A percentile compares a stretch with the other conserved stretches of the same genome.
These are phyloP conservation scores for Eupleurogrammus muticus DNA, from an alignment of 2,797 vertebrate genomes.

Conservation along the genomic window DNA sequence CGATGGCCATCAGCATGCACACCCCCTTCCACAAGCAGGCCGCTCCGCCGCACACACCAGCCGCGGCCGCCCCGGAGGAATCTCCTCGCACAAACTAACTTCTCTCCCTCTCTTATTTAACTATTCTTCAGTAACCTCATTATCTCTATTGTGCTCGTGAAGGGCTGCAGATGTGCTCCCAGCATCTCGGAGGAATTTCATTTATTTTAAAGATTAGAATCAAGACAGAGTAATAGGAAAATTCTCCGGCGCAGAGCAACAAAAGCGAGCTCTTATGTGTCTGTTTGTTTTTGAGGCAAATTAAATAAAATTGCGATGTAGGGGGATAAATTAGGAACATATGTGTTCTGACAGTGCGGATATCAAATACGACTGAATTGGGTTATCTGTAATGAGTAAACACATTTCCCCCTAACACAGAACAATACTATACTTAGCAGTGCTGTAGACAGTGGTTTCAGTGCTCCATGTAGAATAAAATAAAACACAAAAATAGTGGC, in stretches of 20 bases:
- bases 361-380: conserved; percentile 71
- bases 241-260: conserved; percentile 42
- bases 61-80: conserved; percentile 66
- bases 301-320: conserved; percentile 45
- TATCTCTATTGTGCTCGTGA: conserved; percentile 57
- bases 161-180: conserved; percentile 65
- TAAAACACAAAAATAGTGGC: conserved; percentile 13
- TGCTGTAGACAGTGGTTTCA: conserved; percentile 20
- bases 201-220: conserved; percentile 75
- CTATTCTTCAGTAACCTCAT: conserved; percentile 69
- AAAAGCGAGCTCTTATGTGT: conserved; percentile 32
- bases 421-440: conserved; percentile 50
- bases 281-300: conserved; percentile 61
- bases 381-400: conserved; percentile 73
- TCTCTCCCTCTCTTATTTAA: conserved; percentile 57
- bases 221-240: conserved; percentile 57
- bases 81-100: conserved; percentile 67
- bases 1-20: conserved; percentile 77
- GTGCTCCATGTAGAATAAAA: conserved; percentile 51
- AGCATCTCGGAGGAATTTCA: conserved; percentile 68
- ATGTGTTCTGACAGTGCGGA: conserved; percentile 52
- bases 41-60: conserved; percentile 68
- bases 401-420: conserved; percentile 37
- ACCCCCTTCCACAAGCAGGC: conserved; percentile 59
- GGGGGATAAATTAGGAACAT: conserved; percentile 65